Percentiles rank a stretch among this genome's conserved stretches.
Conservation (phyloP, 92 coral and sea anemone species). For the Metridium senile region DNA sequence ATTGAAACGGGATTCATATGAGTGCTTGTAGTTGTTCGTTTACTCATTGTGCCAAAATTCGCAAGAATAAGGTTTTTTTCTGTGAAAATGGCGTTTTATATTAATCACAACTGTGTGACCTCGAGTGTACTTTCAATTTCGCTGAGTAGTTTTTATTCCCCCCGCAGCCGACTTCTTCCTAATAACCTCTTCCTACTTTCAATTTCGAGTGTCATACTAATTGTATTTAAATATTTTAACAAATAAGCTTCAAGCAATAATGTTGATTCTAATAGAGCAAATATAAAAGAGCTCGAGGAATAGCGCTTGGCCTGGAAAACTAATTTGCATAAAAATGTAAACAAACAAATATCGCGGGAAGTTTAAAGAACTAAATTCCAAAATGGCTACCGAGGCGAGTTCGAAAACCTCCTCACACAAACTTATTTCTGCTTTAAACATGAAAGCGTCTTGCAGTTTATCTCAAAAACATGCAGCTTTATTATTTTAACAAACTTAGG, state of each 20-base stretch:
- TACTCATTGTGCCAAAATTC: constrained; percentile 1
- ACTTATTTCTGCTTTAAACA: background rate
- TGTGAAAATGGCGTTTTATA: background rate
- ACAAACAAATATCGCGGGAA: constrained; percentile 15
- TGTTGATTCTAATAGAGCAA: too few species aligned
- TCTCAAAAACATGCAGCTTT: constrained; percentile 7
- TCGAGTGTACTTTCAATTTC: background rate
- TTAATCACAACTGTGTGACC: background rate
- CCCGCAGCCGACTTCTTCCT: background rate
- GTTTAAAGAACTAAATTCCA: constrained; percentile 7
- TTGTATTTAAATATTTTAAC: too few species aligned
- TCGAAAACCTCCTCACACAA: background rate
- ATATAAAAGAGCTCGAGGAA: too few species aligned
- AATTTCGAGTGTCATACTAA: too few species aligned
- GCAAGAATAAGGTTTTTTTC: background rate
- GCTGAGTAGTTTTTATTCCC: background rate
- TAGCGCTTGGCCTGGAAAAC: too few species aligned
- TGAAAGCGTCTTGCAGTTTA: background rate
- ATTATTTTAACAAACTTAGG: constrained; percentile 5
- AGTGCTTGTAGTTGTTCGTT: constrained; percentile 12
- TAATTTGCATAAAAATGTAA: too few species aligned
- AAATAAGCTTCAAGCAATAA: too few species aligned
- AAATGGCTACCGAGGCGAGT: background rate
- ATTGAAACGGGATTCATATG: constrained; percentile 25
- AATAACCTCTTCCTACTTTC: too few species aligned